Conservation (phyloP, 1,140 invertebrate species). For the Steinernema feltiae region DNA sequence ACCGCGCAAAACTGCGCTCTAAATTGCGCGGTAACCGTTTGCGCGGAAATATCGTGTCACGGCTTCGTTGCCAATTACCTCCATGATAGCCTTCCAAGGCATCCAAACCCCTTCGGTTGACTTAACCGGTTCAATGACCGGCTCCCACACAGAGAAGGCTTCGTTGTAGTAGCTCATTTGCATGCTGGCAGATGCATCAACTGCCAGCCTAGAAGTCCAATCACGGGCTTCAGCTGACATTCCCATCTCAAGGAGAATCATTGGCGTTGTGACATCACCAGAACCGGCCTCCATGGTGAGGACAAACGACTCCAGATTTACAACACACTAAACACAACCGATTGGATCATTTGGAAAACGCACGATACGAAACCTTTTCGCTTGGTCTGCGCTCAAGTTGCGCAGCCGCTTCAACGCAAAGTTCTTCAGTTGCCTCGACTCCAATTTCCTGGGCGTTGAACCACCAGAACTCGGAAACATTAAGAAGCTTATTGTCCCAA, state of each 20-base stretch:
- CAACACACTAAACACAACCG: conserved; percentile 58
- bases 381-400: background rate
- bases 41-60: too few species aligned
- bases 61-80: too few species aligned
- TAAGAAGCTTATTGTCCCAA: conserved; percentile 47
- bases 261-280: conserved; percentile 78
- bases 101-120: conserved; percentile 61
- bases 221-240: conserved; percentile 72
- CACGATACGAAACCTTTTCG: conserved; percentile 19
- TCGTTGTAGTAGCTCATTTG: conserved; percentile 90
- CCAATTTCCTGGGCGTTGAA: conserved; percentile 30
- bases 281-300: conserved; percentile 80
- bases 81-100: conserved; percentile 77
- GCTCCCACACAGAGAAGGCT: conserved; percentile 84
- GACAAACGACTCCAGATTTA: conserved; percentile 62
- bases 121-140: conserved; percentile 83
- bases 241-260: conserved; percentile 75
- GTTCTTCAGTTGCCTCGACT: conserved; percentile 38
- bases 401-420: conserved; percentile 30
- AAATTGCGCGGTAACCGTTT: too few species aligned
- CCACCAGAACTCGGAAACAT: conserved; percentile 50
- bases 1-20: too few species aligned
- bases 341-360: background rate
- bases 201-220: conserved; percentile 68
- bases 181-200: conserved; percentile 67